These are phyloP conservation scores for Plagiodera versicolora DNA, from an alignment of 2,888 invertebrate species.

Conservation along the genomic window DNA sequence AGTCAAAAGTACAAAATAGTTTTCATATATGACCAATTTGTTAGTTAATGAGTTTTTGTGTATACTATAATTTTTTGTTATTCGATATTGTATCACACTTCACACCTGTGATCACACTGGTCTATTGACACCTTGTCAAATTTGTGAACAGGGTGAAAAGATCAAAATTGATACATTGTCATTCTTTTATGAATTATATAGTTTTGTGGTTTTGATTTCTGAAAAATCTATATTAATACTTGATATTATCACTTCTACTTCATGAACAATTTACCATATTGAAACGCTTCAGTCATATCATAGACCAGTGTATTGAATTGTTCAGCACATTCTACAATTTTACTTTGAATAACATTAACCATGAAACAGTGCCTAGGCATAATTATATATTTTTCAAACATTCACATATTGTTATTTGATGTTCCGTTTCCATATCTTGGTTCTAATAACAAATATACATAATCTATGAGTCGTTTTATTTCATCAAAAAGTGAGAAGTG, in stretches of 20 bases:
- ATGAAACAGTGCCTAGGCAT: slow-evolving; percentile 53
- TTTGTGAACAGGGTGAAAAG: too few species aligned
- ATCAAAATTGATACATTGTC: too few species aligned
- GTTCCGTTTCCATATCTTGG: slow-evolving; percentile 46
- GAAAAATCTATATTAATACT: too few species aligned
- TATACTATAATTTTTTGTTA: slow-evolving; percentile 31
- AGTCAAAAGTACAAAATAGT: slow-evolving; percentile 44
- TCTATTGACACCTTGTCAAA: slow-evolving; percentile 18
- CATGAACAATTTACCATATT: too few species aligned
- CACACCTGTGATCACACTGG: slow-evolving; percentile 47
- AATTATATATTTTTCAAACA: slow-evolving; percentile 53
- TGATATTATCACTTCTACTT: too few species aligned
- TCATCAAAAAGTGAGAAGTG: neutral
- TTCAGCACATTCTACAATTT: slow-evolving; percentile 44
- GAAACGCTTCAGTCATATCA: slow-evolving; percentile 5
- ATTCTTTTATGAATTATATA: too few species aligned
- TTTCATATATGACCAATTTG: slow-evolving; percentile 44
- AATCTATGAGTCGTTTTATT: slow-evolving; percentile 16
- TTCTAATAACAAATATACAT: slow-evolving; percentile 38
- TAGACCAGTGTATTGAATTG: slow-evolving; percentile 45
- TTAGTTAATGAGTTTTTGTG: slow-evolving; percentile 29
- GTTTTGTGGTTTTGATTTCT: too few species aligned
- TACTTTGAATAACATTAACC: slow-evolving; percentile 45
- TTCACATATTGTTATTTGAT: slow-evolving; percentile 49
- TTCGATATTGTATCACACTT: slow-evolving; percentile 36